Evolutionary conservation across 2,888 invertebrate species (phyloP), one percentile per base, ranked within the genome.

Genomic region (Epirrhoe tristata): DNA sequence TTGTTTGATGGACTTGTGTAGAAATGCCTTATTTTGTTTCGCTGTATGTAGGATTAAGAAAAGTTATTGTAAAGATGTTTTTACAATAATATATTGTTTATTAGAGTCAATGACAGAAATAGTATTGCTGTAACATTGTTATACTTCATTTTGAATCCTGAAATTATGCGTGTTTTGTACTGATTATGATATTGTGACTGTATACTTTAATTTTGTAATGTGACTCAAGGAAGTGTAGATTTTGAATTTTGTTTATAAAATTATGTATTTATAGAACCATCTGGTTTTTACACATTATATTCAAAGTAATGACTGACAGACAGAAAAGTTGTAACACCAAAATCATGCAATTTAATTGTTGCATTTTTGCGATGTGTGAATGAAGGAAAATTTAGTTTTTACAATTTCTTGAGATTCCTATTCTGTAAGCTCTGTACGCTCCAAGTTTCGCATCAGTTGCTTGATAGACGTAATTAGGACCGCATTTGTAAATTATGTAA

Each of bases 1-100:
- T 82, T 82, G 84, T 86, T 84, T 81, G 85, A 84, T 83, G 85
- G 84, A 85, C 77, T 81, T 82, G 80, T 78, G 83, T 89, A 89
- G 83, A 82, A 88, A 88, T 89, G 93, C 91, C 91, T 93, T 93
- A 92, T 87, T 88, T 90, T 90, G 88, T 91, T 89, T 91, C 89
- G 90, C 90, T 87, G 73, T 91, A 88, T 86, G 75, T 74, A 91
- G 87, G 75, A 43, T 70, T 91, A 90, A 89, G 88, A 81, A 67
- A 86, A 82, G 84, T 87, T 89, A 89, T 84, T 87, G 87, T 87
- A 84, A 83, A 85, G 77, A 82, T 85, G 79, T 84, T 80, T 59
- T 80, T 77, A 78, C 79, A 81, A 76, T 43, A 43, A 7, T 77
- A 50, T 71, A 81, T 82, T 86, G 84, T 87, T 87, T 76, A 79